phyloP scores from a whole-genome alignment of 2,888 invertebrate species.

The Tholera decimalis region DNA sequence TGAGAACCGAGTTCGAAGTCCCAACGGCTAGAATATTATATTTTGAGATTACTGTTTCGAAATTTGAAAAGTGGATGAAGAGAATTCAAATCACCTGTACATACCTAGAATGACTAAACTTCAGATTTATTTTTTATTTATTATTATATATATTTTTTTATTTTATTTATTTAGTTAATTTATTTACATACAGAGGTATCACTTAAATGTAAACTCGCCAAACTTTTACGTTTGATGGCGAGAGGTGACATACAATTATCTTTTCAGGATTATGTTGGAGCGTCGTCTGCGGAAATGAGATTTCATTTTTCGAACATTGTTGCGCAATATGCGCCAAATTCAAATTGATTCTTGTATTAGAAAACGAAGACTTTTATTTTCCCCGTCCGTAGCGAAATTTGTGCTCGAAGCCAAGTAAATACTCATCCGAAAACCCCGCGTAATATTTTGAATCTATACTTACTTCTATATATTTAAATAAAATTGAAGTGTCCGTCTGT shows the following conservation, averaged over 20 bases:
- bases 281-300: background rate
- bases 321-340: slow-evolving; percentile 14
- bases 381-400: slow-evolving; percentile 17
- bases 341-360: slow-evolving; percentile 17
- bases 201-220: no score
- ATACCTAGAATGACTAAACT: slow-evolving; percentile 15
- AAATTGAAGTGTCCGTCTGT: no score
- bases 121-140: no score
- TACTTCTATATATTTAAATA: no score
- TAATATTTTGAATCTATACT: slow-evolving; percentile 43
- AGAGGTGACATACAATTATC: no score
- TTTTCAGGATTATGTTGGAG: background rate
- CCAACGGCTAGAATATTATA: slow-evolving; percentile 26
- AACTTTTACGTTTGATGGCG: no score
- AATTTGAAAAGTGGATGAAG: slow-evolving; percentile 23
- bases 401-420: slow-evolving; percentile 18
- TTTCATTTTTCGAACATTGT: slow-evolving; percentile 7
- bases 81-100: slow-evolving; percentile 2
- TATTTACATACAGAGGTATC: no score
- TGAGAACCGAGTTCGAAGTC: slow-evolving; percentile 22
- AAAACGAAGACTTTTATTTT: slow-evolving; percentile 3
- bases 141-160: no score
- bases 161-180: no score
- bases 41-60: slow-evolving; percentile 24
- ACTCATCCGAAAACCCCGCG: slow-evolving; percentile 6